These are phyloP conservation scores for Heliangelus exortis DNA, from an alignment of 2,797 vertebrate species.

Conservation along the genomic window DNA sequence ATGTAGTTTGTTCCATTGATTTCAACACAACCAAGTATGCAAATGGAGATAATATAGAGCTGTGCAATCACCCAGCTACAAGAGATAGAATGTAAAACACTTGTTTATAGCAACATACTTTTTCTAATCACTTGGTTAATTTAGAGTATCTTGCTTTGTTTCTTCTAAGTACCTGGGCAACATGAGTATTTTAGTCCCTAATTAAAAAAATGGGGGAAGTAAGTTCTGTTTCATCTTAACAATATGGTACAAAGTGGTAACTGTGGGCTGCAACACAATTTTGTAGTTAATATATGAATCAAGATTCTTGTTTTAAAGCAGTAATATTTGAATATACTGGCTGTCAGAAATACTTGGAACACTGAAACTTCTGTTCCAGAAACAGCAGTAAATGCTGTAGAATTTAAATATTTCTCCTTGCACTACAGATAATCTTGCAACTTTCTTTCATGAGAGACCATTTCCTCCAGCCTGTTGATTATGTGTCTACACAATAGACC, in stretches of 20 bases:
- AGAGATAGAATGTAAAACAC: neutral
- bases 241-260: accelerated
- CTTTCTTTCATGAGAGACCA: neutral
- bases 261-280: neutral
- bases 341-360: neutral
- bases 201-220: neutral
- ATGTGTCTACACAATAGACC: neutral
- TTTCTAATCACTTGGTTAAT: neutral
- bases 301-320: neutral
- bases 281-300: neutral
- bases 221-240: neutral
- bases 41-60: neutral
- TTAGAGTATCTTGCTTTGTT: neutral
- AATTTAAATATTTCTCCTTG: neutral
- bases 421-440: neutral
- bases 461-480: neutral
- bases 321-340: neutral
- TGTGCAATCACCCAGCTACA: neutral
- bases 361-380: neutral
- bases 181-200: neutral
- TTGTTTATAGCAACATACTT: neutral
- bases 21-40: neutral
- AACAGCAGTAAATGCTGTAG: neutral
- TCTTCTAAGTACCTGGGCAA: neutral
- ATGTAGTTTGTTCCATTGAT: neutral